Evolutionary conservation across 2,797 vertebrate species (phyloP), one percentile per base, ranked within the genome.

Genomic region (Sebastes alutus): DNA sequence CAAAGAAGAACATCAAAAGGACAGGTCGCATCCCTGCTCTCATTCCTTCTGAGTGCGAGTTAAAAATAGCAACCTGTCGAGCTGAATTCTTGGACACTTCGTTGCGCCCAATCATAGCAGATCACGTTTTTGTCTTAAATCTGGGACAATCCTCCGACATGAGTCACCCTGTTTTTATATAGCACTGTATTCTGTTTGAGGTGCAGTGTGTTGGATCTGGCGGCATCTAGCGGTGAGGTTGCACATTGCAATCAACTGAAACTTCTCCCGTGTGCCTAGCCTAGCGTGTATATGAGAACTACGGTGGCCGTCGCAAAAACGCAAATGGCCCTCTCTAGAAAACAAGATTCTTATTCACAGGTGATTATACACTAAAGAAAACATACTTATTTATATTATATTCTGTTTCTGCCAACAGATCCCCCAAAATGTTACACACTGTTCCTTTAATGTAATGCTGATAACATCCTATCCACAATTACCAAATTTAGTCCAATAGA

Each of bases 41-140:
- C 22, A 1, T 49, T 77, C 58, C 58, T 13, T 25, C 65, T 59
- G 61, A 72, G 55, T 42, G 61, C n/a, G 33, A 49, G 38, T 80
- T 80, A 77, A 83, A 88, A 88, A 91, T 86, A 88, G 73, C 20
- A 74, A 13, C 46, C 7, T 68, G 67, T 73, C 67, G 55, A 23
- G 23, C 27, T 22, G 18, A 16, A 71, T 72, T 71, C 25, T 58
- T 32, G 6, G 27, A 54, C 6, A 2, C 14, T 74, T 52, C 32
- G 25, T 9, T 61, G 33, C 0, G 7, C 3, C 20, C 66, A 22
- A 4, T 18, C 55, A 56, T 6, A 35, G 58, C 35, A 18, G 60
- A 54, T 74, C 25, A 27, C 2, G 8, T 79, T 72, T 72, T 62
- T 32, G 29, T 35, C 16, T 32, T 11, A 33, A 59, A 66, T 80